These are phyloP conservation scores for Rhagonycha fulva DNA, from an alignment of 2,888 invertebrate genomes.

Conservation along the genomic window DNA sequence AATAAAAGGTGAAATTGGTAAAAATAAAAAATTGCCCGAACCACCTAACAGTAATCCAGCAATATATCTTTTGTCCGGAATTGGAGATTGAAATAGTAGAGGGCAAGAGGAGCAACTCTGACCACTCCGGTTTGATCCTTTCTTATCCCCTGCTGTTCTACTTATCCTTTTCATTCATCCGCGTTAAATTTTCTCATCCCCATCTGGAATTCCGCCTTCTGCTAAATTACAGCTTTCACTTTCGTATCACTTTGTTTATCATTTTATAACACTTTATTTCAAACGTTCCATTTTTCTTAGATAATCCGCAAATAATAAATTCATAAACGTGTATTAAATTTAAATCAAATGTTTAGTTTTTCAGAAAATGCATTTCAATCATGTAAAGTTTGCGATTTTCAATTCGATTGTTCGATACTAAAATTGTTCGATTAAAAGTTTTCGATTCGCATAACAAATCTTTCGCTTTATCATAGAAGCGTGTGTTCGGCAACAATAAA, in stretches of 20 bases:
- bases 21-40: constrained; percentile 46
- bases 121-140: constrained; percentile 44
- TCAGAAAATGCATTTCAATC: no score
- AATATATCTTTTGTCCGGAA: constrained; percentile 45
- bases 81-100: constrained; percentile 48
- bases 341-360: no score
- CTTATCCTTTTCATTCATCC: constrained; percentile 48
- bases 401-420: background rate
- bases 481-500: background rate
- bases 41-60: constrained; percentile 46
- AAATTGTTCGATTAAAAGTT: background rate
- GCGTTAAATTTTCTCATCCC: constrained; percentile 39
- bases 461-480: background rate
- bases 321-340: no score
- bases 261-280: background rate
- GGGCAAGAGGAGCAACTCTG: constrained; percentile 45
- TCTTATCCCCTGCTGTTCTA: constrained; percentile 44
- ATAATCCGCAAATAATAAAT: no score
- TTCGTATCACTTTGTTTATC: background rate
- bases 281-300: background rate
- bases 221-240: background rate
- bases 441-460: background rate
- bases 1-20: constrained; percentile 32
- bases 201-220: constrained; percentile 11
- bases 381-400: no score